Conservation (phyloP, 2,113 vertebrate genomes). For the Struthidea cinerea region DNA sequence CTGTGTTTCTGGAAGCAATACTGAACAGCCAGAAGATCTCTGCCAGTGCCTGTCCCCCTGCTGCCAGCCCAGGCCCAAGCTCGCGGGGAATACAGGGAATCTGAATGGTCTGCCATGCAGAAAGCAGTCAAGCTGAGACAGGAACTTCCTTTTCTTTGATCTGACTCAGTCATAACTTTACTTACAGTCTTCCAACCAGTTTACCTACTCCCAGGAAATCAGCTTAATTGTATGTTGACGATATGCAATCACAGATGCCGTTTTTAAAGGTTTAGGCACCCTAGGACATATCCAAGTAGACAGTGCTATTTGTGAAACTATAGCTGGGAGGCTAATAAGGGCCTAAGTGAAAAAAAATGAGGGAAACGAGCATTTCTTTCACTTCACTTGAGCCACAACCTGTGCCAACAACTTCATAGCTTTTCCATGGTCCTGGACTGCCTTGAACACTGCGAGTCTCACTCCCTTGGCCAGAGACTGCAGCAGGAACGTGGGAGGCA, state of each 20-base stretch:
- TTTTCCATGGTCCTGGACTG: neutral
- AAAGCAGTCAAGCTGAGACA: neutral
- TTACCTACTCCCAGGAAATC: neutral
- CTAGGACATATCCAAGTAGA: neutral
- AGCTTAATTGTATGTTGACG: neutral
- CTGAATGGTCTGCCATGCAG: neutral
- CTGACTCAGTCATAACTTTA: neutral
- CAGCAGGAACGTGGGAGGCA: neutral
- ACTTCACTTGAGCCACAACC: neutral
- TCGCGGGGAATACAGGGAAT: accelerated
- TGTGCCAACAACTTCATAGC: neutral
- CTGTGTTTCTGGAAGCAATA: neutral
- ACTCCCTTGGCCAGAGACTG: neutral
- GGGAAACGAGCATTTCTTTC: neutral
- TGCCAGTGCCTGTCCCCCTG: neutral
- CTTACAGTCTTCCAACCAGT: neutral
- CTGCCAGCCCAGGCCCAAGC: accelerated
- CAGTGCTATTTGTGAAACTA: neutral
- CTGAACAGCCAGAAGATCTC: neutral
- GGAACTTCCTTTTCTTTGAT: neutral
- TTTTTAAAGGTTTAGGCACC: neutral
- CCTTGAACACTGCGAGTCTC: accelerated
- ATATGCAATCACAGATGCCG: neutral
- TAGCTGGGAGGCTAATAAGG: neutral
- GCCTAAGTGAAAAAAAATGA: neutral